Evolutionary conservation across 2,888 invertebrate genomes (phyloP), one percentile per base, ranked within the genome.

Genomic region (Stomorhina lunata): DNA sequence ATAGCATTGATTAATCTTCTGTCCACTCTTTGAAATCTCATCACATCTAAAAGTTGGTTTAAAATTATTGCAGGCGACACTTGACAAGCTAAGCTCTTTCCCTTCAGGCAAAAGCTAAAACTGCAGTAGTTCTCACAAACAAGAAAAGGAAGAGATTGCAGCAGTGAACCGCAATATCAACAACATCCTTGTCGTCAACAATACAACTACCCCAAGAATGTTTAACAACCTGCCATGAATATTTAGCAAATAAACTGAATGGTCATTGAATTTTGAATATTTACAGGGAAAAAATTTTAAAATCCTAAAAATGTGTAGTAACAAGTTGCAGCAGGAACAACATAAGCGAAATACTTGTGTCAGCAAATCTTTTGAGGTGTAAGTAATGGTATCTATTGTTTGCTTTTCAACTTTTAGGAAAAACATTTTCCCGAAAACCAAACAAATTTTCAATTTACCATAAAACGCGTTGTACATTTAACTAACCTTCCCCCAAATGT

Each of bases 1-100:
- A 81, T 81, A 81, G 72, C 72, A 78, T 78, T 78, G 77, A 81
- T 81, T 77, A 81, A 81, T 81, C 81, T 78, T 68, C 68, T 81
- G 72, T 68, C 81, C 81, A 81, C 81, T 73, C 55, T 81, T 73
- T 73, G 73, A 81, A 81, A 77, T 66, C 72, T 55, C 72, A 68
- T n/a, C n/a, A n/a, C n/a, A n/a, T n/a, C n/a, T n/a, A n/a, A 73
- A 73, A 68, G 34, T 59, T 66, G 61, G 63, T 77, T 81, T 77
- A 81, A 81, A 72, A 77, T 72, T 78, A 81, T 68, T 81, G 81
- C 68, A 63, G 48, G 73, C 63, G 81, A 69, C 81, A 78, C 61
- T 81, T 78, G 50, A 68, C 55, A 61, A 68, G 37, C 55, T 48
- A 43, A 25, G 20, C 48, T 27, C 40, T 10, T 20, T 17, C 10